phyloP scores from a whole-genome alignment of 2,113 vertebrate genomes.

The Xiphias gladius region DNA sequence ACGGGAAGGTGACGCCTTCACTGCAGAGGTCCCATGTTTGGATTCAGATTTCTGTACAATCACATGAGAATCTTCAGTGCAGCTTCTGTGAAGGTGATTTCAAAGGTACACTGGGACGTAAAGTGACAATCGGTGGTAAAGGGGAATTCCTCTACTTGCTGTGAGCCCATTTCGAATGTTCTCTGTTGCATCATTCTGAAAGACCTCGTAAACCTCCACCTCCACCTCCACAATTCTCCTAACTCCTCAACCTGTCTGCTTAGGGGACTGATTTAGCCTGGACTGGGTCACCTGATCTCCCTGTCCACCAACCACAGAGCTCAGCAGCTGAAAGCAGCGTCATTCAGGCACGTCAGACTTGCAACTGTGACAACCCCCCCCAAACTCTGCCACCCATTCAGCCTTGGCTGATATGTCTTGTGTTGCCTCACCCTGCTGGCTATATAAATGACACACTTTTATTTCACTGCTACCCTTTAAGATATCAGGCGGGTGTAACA shows the following conservation, averaged over 20 bases:
- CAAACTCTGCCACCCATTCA: conserved; percentile 13
- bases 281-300: conserved; percentile 70
- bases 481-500: conserved; percentile 38
- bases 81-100: not conserved
- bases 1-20: too few species aligned
- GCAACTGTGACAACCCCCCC: not conserved
- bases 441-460: conserved; percentile 46
- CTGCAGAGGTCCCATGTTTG: too few species aligned
- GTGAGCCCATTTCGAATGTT: not conserved
- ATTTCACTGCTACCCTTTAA: conserved; percentile 21
- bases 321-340: conserved; percentile 43
- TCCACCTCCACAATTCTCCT: conserved; percentile 37
- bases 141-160: not conserved
- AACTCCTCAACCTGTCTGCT: conserved; percentile 47
- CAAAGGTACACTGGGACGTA: not conserved
- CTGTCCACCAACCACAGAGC: conserved; percentile 50
- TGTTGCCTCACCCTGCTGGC: conserved; percentile 56
- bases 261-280: conserved; percentile 67
- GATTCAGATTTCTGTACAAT: too few species aligned
- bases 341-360: conserved; percentile 56
- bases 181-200: conserved; percentile 20
- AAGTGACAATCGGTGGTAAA: not conserved
- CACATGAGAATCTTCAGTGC: too few species aligned
- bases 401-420: conserved; percentile 17
- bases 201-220: not conserved